Evolutionary conservation across 2,797 vertebrate genomes (phyloP).

Genomic region (Carduelis carduelis): DNA sequence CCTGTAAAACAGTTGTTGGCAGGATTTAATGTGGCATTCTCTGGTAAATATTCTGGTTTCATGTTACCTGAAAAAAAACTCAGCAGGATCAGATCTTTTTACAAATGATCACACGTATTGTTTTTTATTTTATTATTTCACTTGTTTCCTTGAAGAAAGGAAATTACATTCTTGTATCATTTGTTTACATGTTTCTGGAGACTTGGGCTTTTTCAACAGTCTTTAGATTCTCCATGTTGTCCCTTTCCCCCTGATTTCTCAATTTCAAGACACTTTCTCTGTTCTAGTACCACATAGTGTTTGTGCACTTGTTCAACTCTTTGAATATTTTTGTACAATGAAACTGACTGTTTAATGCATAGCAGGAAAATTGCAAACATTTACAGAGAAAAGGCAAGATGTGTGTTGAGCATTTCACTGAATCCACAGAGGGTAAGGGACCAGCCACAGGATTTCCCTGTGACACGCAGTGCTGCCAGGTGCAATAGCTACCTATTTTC

Average conservation of each 20-base stretch:
- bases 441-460: background rate
- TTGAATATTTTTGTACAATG: background rate
- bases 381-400: background rate
- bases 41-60: background rate
- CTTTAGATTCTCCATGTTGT: background rate
- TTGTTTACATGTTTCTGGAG: background rate
- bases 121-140: background rate
- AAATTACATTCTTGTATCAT: background rate
- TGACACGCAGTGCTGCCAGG: fast-evolving
- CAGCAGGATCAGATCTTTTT: background rate
- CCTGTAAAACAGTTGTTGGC: background rate
- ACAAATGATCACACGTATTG: fast-evolving
- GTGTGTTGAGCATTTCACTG: background rate
- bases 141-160: background rate
- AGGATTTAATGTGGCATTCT: background rate
- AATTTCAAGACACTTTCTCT: background rate
- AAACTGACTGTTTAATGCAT: background rate
- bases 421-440: background rate
- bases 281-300: background rate
- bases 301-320: background rate
- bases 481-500: background rate
- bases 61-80: background rate
- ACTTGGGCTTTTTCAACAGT: background rate
- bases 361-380: background rate
- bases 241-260: background rate